Evolutionary conservation across 2,888 invertebrate species (phyloP).

Genomic region (Marronus borbonicus): DNA sequence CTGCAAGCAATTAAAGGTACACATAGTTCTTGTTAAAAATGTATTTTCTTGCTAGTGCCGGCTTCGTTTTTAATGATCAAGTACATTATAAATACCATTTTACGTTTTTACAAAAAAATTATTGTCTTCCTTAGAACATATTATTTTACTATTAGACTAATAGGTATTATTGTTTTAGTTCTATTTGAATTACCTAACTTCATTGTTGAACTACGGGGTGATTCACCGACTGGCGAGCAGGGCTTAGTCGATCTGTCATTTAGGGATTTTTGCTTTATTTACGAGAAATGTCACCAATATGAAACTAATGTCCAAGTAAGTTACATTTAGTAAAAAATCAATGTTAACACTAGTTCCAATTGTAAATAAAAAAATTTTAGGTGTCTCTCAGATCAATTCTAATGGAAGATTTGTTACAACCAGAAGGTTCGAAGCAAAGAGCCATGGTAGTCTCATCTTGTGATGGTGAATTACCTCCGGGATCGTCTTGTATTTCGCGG

Average conservation of each 20-base stretch:
- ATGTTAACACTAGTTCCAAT: no score
- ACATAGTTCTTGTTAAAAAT: not conserved
- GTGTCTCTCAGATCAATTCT: conserved; percentile 87
- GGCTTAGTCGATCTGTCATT: conserved; percentile 90
- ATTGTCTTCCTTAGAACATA: no score
- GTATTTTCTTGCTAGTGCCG: no score
- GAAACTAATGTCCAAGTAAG: conserved; percentile 81
- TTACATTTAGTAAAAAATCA: not conserved
- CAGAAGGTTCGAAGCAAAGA: conserved; percentile 84
- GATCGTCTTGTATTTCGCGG: conserved; percentile 78
- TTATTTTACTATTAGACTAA: no score
- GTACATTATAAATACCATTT: no score
- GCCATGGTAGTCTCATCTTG: conserved; percentile 86
- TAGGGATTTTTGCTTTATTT: conserved; percentile 85
- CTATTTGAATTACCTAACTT: conserved; percentile 83
- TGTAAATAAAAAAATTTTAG: conserved; percentile 62
- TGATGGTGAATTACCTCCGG: conserved; percentile 66
- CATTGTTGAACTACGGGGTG: conserved; percentile 84
- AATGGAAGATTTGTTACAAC: conserved; percentile 91
- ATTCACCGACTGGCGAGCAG: conserved; percentile 79
- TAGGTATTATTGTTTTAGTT: conserved; percentile 68
- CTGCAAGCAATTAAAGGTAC: conserved; percentile 58
- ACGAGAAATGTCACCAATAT: conserved; percentile 78
- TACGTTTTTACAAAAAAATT: no score
- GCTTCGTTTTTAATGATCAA: no score